Evolutionary conservation across 1,140 invertebrate species (phyloP), one percentile per base, ranked within the genome.

Genomic region (Pseudomyrmex cubaensis): DNA sequence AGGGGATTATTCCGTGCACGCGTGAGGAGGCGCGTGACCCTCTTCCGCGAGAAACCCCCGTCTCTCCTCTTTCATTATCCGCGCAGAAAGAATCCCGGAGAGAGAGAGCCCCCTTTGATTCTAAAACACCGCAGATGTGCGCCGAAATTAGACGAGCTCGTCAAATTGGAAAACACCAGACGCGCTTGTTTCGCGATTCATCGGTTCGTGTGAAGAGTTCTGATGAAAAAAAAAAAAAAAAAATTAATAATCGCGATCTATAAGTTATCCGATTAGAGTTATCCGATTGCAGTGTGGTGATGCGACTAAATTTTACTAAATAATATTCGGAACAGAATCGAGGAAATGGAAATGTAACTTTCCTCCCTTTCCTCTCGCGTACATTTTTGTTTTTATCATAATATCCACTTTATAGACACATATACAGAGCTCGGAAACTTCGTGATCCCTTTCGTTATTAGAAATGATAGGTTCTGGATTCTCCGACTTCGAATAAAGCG

Each of bases 121-220:
- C 82, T 82, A 70, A 83, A 84, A 59, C 82, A 70, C 87, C 85
- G 88, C 88, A 89, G 88, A 89, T 89, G 88, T 85, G 88, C 67
- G 76, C 84, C 74, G 72, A 89, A 89, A 89, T 89, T 89, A 89
- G 85, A 89, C 88, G 85, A 74, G 56, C 85, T 80, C 72, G 85
- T 88, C 87, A 70, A 88, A 89, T 88, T 75, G 66, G 87, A 86
- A 86, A 89, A 77, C 72, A 86, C 82, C 87, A 89, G 87, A 89
- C 80, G 85, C 72, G 87, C 59, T 25, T 66, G 17, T 48, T 56
- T 15, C 13, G 66, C 73, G 76, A 70, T 61, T 85, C 59, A 66
- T 69, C 54, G 76, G 61, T 80, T 74, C 35, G 64, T n/a, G 10
- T 10, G 46, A 72, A 61, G 15, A 74, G 77, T 25, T 61, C n/a